Conservation (phyloP, 2,888 invertebrate species). For the Nebria brevicollis region DNA sequence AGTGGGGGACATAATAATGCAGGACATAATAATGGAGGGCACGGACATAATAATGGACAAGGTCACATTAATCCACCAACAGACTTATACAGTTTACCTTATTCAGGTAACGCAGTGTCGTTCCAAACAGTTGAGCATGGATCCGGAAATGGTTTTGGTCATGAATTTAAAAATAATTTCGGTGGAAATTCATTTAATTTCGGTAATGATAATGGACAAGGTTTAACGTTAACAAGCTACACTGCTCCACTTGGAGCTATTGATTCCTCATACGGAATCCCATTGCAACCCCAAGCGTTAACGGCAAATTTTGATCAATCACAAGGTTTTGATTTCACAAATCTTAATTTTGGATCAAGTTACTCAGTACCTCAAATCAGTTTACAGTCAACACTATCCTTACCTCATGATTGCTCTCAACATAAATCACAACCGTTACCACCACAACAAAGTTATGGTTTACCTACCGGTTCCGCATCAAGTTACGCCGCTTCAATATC, state of each 20-base stretch:
- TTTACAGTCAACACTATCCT: constrained; percentile 44
- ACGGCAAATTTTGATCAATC: constrained; percentile 54
- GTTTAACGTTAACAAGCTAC: constrained; percentile 63
- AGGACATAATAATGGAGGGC: background rate
- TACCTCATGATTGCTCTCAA: constrained; percentile 56
- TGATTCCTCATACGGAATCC: constrained; percentile 66
- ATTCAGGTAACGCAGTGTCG: constrained; percentile 62
- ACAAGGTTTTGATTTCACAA: constrained; percentile 48
- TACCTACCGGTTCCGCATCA: constrained; percentile 65
- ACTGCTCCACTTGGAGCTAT: constrained; percentile 65
- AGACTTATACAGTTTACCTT: constrained; percentile 67
- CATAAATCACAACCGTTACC: constrained; percentile 57
- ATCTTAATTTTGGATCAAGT: constrained; percentile 27
- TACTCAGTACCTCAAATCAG: constrained; percentile 40
- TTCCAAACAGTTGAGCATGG: constrained; percentile 62
- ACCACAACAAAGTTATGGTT: constrained; percentile 57
- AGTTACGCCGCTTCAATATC: constrained; percentile 68
- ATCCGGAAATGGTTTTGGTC: constrained; percentile 47
- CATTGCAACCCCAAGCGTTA: constrained; percentile 51
- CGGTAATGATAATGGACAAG: constrained; percentile 35
- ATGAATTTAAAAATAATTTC: constrained; percentile 19
- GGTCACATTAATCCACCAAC: constrained; percentile 59
- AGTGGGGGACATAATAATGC: too few relatives aligned
- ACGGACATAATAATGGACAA: background rate
- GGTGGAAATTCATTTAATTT: constrained; percentile 22